Conservation (phyloP, 2,888 invertebrate genomes). For the Serripes groenlandicus region DNA sequence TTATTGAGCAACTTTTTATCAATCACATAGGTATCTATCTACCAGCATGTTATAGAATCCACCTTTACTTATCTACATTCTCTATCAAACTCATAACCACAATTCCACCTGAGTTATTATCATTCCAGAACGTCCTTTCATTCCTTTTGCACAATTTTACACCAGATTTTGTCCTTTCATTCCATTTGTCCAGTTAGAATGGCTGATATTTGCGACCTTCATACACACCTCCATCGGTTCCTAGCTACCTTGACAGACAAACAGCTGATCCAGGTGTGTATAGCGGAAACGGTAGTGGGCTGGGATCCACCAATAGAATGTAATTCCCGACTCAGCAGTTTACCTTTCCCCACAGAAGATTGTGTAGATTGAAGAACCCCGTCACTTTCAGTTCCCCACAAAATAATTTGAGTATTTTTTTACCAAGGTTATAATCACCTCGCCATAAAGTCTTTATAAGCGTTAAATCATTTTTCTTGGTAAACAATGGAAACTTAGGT, state of each 20-base stretch:
- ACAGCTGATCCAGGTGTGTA: constrained; percentile 35
- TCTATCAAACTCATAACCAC: no score
- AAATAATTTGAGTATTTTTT: no score
- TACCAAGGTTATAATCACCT: no score
- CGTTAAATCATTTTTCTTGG: no score
- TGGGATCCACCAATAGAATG: constrained; percentile 13
- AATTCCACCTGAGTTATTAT: no score
- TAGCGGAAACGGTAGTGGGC: background rate
- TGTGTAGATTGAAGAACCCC: constrained; percentile 51
- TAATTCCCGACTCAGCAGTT: constrained; percentile 55
- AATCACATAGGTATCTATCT: no score
- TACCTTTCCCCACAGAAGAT: constrained; percentile 48
- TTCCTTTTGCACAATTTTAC: no score
- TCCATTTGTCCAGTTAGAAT: constrained; percentile 1
- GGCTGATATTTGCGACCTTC: background rate
- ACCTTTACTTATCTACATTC: no score
- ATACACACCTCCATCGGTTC: constrained; percentile 10
- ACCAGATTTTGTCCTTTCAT: background rate
- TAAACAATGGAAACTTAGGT: no score
- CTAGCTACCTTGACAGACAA: constrained; percentile 37
- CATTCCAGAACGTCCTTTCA: no score
- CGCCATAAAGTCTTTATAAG: no score
- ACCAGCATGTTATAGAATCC: no score
- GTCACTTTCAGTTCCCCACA: constrained; percentile 53
- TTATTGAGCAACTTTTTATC: constrained; percentile 27